phyloP scores from a whole-genome alignment of 2,113 vertebrate species.

The Atractosteus spatula region DNA sequence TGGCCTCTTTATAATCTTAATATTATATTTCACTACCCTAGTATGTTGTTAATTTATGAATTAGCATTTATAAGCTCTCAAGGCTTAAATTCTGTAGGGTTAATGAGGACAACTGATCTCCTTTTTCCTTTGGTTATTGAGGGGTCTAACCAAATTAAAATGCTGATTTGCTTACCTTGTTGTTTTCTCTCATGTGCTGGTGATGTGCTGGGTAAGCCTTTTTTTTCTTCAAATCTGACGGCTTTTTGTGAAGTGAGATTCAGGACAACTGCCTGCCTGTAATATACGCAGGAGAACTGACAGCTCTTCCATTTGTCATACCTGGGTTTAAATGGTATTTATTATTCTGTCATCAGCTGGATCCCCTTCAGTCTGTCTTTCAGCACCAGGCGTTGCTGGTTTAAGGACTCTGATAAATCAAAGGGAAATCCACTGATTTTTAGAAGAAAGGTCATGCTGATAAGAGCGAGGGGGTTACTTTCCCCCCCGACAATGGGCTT shows the following conservation, averaged over 20 bases:
- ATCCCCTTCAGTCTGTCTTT: conserved; percentile 41
- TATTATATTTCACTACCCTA: neutral
- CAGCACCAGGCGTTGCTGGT: conserved; percentile 29
- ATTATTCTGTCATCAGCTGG: conserved; percentile 42
- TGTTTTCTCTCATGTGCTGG: conserved; percentile 12
- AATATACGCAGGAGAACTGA: conserved; percentile 50
- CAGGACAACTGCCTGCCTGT: conserved; percentile 45
- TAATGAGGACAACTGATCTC: no score
- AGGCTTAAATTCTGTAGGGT: neutral
- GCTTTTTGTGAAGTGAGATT: conserved; percentile 54
- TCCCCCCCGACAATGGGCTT: conserved; percentile 34
- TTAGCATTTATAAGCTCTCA: neutral
- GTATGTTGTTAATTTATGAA: conserved; percentile 10
- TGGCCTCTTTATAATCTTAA: conserved; percentile 3
- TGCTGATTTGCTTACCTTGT: neutral
- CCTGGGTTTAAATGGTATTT: conserved; percentile 47
- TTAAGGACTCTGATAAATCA: conserved; percentile 36
- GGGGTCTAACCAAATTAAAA: neutral
- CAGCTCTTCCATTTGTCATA: conserved; percentile 33
- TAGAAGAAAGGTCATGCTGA: conserved; percentile 7
- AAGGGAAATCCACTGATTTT: conserved; percentile 8
- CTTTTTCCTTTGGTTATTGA: neutral
- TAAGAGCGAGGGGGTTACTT: conserved; percentile 24
- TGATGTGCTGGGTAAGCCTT: conserved; percentile 42
- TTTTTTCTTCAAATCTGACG: conserved; percentile 60